A percentile compares a stretch with the other conserved stretches of the same genome.
Evolutionary conservation across 2,113 vertebrate species (phyloP).

Genomic region (Melanotaenia duboulayi): DNA sequence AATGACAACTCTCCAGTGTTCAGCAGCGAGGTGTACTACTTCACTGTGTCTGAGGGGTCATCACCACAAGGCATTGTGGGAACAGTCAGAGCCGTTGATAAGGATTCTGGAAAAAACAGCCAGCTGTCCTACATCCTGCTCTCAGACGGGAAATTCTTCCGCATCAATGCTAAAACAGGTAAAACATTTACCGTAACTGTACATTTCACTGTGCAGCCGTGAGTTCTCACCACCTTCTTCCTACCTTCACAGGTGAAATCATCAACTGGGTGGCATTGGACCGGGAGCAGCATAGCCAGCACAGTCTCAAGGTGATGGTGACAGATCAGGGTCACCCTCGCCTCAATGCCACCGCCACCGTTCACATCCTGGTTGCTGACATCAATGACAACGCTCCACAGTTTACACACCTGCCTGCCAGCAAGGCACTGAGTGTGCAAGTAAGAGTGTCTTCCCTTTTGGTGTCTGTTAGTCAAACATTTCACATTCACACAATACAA

Average conservation of each 20-base stretch:
- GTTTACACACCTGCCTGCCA: slow-evolving; percentile 83
- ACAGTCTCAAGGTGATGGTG: slow-evolving; percentile 86
- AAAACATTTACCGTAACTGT: neutral
- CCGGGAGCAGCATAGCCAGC: slow-evolving; percentile 84
- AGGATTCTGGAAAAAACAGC: slow-evolving; percentile 88
- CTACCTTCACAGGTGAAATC: slow-evolving; percentile 86
- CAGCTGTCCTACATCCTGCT: slow-evolving; percentile 91
- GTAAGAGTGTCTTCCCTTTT: slow-evolving; percentile 57
- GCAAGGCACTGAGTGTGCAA: slow-evolving; percentile 82
- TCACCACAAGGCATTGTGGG: slow-evolving; percentile 87
- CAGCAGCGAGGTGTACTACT: slow-evolving; percentile 82
- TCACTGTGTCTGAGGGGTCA: slow-evolving; percentile 86
- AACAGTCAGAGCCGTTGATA: slow-evolving; percentile 85
- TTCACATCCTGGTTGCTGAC: slow-evolving; percentile 85
- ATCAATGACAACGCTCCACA: slow-evolving; percentile 88
- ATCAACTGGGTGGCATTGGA: slow-evolving; percentile 89
- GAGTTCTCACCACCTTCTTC: neutral
- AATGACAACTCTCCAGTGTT: slow-evolving; percentile 91
- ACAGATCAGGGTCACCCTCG: slow-evolving; percentile 87
- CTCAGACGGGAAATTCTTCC: slow-evolving; percentile 91
- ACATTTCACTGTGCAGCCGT: neutral
- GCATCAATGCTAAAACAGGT: slow-evolving; percentile 94
- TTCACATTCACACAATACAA: neutral
- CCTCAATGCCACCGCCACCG: slow-evolving; percentile 81
- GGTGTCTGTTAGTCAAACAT: neutral